Conservation (phyloP, 2,113 vertebrate species). For the Mohoua ochrocephala region DNA sequence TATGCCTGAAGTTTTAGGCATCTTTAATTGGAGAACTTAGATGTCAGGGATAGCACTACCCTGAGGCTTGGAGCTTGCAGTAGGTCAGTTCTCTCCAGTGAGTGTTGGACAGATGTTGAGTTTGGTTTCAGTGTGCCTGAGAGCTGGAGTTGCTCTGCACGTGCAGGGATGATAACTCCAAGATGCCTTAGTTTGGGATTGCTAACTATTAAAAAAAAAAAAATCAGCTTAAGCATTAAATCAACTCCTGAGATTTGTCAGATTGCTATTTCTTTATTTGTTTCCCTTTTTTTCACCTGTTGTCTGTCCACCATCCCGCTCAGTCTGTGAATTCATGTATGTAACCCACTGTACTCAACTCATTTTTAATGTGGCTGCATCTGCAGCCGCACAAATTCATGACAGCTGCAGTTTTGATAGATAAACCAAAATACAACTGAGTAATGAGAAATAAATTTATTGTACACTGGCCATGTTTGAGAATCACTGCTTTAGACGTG, state of each 20-base stretch:
- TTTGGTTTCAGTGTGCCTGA: not conserved
- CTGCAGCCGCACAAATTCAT: slow-evolving; percentile 13
- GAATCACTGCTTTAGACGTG: not conserved
- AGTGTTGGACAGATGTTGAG: not conserved
- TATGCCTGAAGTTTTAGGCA: not conserved
- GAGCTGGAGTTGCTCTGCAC: not conserved
- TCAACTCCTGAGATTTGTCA: not conserved
- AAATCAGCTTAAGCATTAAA: not conserved
- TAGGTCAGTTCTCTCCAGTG: not conserved
- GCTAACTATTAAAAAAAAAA: not conserved
- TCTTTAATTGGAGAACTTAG: not conserved
- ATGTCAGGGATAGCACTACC: not conserved
- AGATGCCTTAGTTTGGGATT: not conserved
- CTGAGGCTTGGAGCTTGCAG: not conserved
- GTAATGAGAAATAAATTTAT: slow-evolving; percentile 38
- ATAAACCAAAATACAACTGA: slow-evolving; percentile 30
- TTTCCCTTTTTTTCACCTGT: not conserved
- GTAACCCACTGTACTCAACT: not conserved
- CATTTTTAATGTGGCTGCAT: not conserved
- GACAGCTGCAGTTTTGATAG: slow-evolving; percentile 51
- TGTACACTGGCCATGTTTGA: not conserved
- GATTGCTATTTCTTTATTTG: not conserved
- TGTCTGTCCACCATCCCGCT: not conserved
- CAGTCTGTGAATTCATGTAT: not conserved
- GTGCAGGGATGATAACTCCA: not conserved